phyloP scores from a whole-genome alignment of 2,888 invertebrate genomes.

The Dryomyza anilis region DNA sequence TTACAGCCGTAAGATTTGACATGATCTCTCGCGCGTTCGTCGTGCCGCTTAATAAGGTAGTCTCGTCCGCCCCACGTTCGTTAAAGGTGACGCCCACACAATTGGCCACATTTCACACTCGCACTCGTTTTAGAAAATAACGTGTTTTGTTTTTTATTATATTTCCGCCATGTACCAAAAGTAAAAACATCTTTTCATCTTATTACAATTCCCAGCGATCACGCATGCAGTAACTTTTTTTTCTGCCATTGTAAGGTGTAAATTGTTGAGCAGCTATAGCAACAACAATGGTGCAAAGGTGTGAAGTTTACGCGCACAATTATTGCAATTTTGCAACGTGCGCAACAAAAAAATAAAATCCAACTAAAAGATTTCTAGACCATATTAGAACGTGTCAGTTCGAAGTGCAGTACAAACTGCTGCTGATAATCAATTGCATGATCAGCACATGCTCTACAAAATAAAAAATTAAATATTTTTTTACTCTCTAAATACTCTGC shows the following conservation, averaged over 20 bases:
- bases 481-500: no score
- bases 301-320: constrained; percentile 28
- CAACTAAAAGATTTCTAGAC: constrained; percentile 33
- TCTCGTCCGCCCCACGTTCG: not conserved
- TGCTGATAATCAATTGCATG: not conserved
- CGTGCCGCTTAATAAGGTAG: not conserved
- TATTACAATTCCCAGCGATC: not conserved
- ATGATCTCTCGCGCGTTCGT: not conserved
- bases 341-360: constrained; percentile 24
- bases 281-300: constrained; percentile 21
- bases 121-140: not conserved
- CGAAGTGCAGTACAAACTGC: constrained; percentile 26
- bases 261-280: constrained; percentile 8
- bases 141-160: no score
- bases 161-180: no score
- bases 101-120: not conserved
- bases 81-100: constrained; percentile 1
- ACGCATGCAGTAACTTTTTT: constrained; percentile 1
- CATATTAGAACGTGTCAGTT: constrained; percentile 41
- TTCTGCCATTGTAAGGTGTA: no score
- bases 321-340: constrained; percentile 17
- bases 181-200: no score
- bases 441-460: no score
- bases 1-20: not conserved
- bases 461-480: no score